These are phyloP conservation scores for Myocastor coypus DNA, from an alignment of 2,113 vertebrate species.

Conservation along the genomic window DNA sequence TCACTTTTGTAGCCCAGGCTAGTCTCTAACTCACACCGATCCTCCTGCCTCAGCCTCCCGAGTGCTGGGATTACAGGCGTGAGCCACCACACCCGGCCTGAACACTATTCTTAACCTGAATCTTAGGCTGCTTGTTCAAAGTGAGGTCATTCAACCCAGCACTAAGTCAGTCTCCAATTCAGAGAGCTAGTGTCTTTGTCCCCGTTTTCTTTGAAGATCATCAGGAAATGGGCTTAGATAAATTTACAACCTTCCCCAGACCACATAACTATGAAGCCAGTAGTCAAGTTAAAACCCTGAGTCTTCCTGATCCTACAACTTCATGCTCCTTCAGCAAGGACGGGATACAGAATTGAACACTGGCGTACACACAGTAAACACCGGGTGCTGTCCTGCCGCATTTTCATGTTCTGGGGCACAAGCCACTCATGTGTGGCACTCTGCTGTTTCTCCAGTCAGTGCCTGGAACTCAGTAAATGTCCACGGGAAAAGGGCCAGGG, in stretches of 20 bases:
- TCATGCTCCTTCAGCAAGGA: not conserved
- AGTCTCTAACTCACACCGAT: too few species aligned
- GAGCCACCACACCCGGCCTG: too few species aligned
- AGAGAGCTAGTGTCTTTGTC: not conserved
- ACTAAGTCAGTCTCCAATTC: not conserved
- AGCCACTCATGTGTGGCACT: not conserved
- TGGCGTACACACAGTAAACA: accelerated
- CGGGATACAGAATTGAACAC: not conserved
- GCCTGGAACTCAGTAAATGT: not conserved
- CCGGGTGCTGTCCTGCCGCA: accelerated
- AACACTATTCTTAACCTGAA: not conserved
- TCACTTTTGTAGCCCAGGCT: too few species aligned
- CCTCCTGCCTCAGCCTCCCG: too few species aligned
- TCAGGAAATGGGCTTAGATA: not conserved
- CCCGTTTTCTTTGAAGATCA: not conserved
- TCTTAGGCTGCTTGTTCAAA: not conserved
- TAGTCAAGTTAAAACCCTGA: not conserved
- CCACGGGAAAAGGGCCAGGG: not conserved
- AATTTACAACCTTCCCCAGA: not conserved
- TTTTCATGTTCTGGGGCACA: not conserved
- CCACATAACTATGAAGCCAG: not conserved
- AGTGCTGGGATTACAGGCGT: too few species aligned
- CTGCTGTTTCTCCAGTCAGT: not conserved
- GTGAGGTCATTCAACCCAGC: not conserved
- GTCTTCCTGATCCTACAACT: not conserved